Percentiles rank a stretch among this genome's conserved stretches.
These are phyloP conservation scores for Phaenicophaeus curvirostris DNA, from an alignment of 2,797 vertebrate species.

Conservation along the genomic window DNA sequence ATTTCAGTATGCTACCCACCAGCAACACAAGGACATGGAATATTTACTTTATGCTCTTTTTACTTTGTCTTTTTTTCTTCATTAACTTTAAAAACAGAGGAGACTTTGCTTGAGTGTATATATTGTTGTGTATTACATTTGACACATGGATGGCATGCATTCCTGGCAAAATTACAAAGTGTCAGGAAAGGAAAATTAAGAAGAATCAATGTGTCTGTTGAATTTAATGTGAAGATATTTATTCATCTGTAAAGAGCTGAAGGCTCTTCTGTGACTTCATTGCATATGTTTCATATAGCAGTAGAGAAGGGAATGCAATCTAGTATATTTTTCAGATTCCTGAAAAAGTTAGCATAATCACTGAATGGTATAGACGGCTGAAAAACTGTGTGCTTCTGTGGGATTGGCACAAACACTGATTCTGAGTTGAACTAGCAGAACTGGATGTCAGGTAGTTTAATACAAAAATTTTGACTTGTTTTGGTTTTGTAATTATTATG, in stretches of 20 bases:
- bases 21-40: not conserved
- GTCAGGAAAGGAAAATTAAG: slow-evolving; percentile 22
- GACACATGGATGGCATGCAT: not conserved
- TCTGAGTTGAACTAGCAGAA: not conserved
- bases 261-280: not conserved
- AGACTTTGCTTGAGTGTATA: not conserved
- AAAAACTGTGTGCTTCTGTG: not conserved
- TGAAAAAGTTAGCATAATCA: not conserved
- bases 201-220: not conserved
- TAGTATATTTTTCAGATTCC: too few species aligned
- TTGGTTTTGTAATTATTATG: not conserved
- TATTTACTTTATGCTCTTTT: not conserved
- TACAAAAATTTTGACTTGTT: not conserved
- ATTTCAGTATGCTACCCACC: not conserved
- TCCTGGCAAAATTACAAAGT: not conserved
- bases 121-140: not conserved
- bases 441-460: not conserved
- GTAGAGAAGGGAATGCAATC: not conserved
- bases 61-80: not conserved
- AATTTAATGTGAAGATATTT: not conserved
- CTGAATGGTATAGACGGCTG: not conserved
- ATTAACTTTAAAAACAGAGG: slow-evolving; percentile 17
- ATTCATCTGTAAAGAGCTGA: not conserved
- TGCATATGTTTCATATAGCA: not conserved
- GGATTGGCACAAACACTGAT: not conserved